Percentiles rank a stretch among this genome's conserved stretches.
phyloP scores from a whole-genome alignment of 1,140 invertebrate species.

The Ips typographus region DNA sequence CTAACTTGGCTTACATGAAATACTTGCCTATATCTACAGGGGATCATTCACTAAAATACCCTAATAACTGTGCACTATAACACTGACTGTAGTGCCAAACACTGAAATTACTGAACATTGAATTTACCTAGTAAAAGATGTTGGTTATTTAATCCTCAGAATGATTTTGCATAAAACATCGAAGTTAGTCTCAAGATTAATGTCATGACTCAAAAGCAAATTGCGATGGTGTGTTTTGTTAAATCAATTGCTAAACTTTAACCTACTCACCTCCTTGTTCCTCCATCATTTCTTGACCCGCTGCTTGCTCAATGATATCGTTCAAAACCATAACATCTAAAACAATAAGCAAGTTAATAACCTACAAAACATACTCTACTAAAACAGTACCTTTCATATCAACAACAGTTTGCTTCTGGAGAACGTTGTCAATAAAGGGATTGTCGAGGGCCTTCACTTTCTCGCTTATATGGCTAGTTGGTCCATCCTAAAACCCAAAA shows the following conservation, averaged over 20 bases:
- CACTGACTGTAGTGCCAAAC: conserved; percentile 41
- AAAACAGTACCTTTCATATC: conserved; percentile 77
- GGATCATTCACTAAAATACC: conserved; percentile 20
- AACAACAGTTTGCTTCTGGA: conserved; percentile 83
- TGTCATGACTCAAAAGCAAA: conserved; percentile 42
- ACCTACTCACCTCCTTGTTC: conserved; percentile 81
- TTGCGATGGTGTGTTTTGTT: conserved; percentile 49
- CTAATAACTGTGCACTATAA: conserved; percentile 41
- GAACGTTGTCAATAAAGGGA: conserved; percentile 81
- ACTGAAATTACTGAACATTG: conserved; percentile 28
- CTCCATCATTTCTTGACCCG: conserved; percentile 77
- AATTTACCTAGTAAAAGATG: conserved; percentile 46
- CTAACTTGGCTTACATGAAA: background rate
- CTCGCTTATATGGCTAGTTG: conserved; percentile 47
- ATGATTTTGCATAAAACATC: conserved; percentile 44
- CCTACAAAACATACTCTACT: background rate
- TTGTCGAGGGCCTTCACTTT: conserved; percentile 89
- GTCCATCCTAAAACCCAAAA: conserved; percentile 45
- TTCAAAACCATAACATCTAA: conserved; percentile 97
- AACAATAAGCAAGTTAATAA: conserved; percentile 1
- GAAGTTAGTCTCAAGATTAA: conserved; percentile 42
- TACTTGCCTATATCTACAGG: background rate
- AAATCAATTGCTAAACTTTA: background rate
- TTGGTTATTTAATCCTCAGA: conserved; percentile 44
- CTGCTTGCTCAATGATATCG: conserved; percentile 95